These are phyloP conservation scores for Hippopotamus amphibius DNA, from an alignment of 2,113 vertebrate genomes.

Conservation along the genomic window DNA sequence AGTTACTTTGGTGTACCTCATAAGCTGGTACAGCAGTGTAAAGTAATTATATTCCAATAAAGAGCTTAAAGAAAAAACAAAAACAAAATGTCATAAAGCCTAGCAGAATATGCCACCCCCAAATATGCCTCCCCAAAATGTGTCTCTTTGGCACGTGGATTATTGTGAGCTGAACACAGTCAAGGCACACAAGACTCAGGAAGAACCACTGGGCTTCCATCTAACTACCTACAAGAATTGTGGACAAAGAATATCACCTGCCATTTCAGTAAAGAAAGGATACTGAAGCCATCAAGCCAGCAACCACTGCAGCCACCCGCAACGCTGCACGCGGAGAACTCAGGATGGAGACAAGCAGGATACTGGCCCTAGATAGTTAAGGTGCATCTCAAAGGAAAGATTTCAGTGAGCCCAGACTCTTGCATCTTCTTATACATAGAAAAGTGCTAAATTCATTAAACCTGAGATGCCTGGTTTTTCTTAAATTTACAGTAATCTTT, in stretches of 20 bases:
- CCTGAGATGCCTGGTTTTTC: background rate
- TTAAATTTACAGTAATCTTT: background rate
- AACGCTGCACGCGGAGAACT: background rate
- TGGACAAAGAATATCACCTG: background rate
- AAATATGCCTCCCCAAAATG: background rate
- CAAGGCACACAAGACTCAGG: background rate
- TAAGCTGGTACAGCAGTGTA: no score
- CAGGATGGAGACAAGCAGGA: background rate
- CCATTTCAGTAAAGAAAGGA: background rate
- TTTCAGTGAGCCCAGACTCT: background rate
- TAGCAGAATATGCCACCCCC: background rate
- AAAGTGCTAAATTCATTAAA: background rate
- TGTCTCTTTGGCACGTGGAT: background rate
- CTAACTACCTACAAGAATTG: background rate
- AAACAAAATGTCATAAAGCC: background rate
- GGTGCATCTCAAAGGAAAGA: background rate
- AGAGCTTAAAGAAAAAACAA: no score
- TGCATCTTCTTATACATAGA: background rate
- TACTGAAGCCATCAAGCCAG: background rate
- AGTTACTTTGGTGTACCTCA: no score
- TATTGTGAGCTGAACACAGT: background rate
- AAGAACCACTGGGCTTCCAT: background rate
- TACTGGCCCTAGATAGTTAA: background rate
- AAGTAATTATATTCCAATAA: no score
- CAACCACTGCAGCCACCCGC: background rate